Evolutionary conservation across 2,113 vertebrate genomes (phyloP).

Genomic region (Lampris incognitus): DNA sequence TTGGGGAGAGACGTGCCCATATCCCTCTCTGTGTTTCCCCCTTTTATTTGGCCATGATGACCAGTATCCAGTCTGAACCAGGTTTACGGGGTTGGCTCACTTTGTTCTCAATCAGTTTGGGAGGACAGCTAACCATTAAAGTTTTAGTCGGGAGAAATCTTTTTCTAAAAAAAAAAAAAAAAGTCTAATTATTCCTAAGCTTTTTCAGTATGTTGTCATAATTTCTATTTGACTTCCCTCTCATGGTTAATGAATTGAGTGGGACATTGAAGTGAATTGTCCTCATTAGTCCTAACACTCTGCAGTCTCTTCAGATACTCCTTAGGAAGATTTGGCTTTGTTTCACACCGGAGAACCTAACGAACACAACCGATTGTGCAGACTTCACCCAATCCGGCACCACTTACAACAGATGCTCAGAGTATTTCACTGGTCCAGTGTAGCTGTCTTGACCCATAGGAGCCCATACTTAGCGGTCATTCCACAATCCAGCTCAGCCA

Average conservation of each 20-base stretch:
- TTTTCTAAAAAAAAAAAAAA: slow-evolving; percentile 1
- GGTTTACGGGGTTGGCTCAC: neutral
- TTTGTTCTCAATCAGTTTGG: neutral
- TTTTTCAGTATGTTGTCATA: slow-evolving; percentile 16
- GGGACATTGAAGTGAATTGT: slow-evolving; percentile 6
- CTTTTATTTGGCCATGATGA: slow-evolving; percentile 42
- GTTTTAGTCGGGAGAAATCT: neutral
- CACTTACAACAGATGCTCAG: too few relatives aligned
- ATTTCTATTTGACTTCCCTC: neutral
- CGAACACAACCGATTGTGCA: neutral
- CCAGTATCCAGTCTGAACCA: slow-evolving; percentile 24
- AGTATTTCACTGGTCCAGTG: neutral
- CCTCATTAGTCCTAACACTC: neutral
- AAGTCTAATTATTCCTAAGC: slow-evolving; percentile 16
- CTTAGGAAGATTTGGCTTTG: neutral
- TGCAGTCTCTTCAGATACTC: neutral
- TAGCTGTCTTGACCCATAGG: neutral
- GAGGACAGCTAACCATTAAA: neutral
- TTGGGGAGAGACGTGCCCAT: slow-evolving; percentile 2
- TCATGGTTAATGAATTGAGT: neutral
- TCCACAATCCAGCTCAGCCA: too few relatives aligned
- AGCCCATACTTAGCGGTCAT: neutral
- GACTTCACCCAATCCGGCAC: neutral
- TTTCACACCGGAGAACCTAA: neutral
- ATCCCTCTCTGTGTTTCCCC: too few relatives aligned